Base-by-base conservation (phyloP, 2,888 invertebrate species). In the Eupithecia exiguata region DNA sequence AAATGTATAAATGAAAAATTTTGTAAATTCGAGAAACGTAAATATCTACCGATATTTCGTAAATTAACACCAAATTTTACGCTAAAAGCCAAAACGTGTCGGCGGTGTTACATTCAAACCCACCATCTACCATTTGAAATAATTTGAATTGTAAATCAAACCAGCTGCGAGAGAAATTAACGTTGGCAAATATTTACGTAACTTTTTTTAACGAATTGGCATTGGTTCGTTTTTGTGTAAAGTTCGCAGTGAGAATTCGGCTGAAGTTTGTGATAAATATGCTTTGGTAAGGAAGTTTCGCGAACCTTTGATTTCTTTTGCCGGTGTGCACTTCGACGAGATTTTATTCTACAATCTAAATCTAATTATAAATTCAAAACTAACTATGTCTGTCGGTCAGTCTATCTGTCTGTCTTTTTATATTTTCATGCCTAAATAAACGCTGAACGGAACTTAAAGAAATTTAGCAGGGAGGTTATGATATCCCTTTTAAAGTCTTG, bases 111-210 rank as follows among this genome's bases (percentile, higher is more conserved):
- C 25, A 53, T 21, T 10, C 53, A 25, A 58, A 25, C 58, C 25
- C 5, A 58, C 12, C 12, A 25, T 58, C 58, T 14, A 25, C 21
- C 25, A 25, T 58, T 58, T 58, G 21, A 58, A 25, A 25, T 58
- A 58, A 58, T 62, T 62, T 62, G 62, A 62, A 66, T 66, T 40
- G 40, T 36, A n/a, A 66, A 66, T 66, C 40, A 21, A 66, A 36
- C 30, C 40, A 21, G 40, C 36, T 66, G 40, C 36, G 36, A 18
- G 16, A n/a, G 35, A 21, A 65, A 40, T 36, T 66, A 38, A 14
- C 40, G 66, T 36, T 36, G 2, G 40, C 66, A 66, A 40, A 66
- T 40, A 66, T 62, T 35, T 62, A 14, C 58, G 58, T 58, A 58
- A 58, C 58, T 25, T 58, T 58, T 58, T 25, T 58, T 25, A 58